Conservation (phyloP, 2,113 vertebrate species). For the Mungos mungo region DNA sequence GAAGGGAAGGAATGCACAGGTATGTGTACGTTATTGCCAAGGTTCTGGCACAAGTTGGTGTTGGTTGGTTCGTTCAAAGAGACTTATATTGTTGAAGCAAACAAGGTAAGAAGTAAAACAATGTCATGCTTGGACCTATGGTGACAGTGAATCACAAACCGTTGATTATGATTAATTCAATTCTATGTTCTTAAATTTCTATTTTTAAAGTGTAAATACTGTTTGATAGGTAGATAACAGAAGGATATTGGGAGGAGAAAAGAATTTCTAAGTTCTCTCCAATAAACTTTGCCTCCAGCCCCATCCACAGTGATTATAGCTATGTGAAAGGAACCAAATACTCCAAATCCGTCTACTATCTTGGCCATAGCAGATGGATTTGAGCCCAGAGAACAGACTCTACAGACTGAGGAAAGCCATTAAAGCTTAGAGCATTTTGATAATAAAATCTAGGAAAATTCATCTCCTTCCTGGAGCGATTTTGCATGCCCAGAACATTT, state of each 20-base stretch:
- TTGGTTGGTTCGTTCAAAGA: neutral
- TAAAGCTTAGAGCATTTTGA: slow-evolving; percentile 48
- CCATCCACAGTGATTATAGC: neutral
- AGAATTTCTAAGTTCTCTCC: neutral
- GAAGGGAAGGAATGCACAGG: neutral
- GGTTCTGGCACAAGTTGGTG: neutral
- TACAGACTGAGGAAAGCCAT: neutral
- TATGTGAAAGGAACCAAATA: neutral
- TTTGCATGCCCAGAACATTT: slow-evolving; percentile 64
- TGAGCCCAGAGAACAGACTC: neutral
- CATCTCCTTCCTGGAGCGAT: slow-evolving; percentile 54
- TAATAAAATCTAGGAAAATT: slow-evolving; percentile 73
- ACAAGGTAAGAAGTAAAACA: neutral
- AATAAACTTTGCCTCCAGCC: too few relatives aligned
- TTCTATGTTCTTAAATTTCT: neutral
- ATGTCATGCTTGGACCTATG: neutral
- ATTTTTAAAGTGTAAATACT: neutral
- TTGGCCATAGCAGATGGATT: neutral
- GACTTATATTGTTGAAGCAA: neutral
- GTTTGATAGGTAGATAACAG: neutral
- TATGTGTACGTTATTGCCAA: neutral
- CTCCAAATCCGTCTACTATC: neutral
- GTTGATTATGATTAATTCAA: neutral
- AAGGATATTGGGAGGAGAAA: neutral
- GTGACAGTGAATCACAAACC: neutral